These are phyloP conservation scores for Nasonia longicornis DNA, from an alignment of 1,140 invertebrate genomes.

Conservation along the genomic window DNA sequence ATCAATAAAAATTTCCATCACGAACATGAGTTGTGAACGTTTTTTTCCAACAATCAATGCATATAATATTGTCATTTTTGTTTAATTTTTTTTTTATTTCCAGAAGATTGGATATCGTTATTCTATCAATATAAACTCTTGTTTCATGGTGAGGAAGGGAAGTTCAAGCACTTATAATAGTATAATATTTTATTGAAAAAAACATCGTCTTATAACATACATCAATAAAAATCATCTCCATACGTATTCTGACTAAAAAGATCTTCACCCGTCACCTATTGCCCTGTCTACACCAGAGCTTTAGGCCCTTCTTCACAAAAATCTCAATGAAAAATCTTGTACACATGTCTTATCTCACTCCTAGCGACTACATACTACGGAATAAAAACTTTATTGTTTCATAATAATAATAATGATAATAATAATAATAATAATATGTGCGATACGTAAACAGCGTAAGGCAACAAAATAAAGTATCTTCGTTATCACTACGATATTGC, in stretches of 20 bases:
- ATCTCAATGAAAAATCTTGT: neutral
- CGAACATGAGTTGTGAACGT: neutral
- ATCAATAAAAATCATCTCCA: neutral
- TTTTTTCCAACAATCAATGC: no score
- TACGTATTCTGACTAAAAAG: neutral
- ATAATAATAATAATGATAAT: neutral
- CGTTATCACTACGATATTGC: conserved; percentile 7
- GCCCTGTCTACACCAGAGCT: no score
- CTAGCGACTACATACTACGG: neutral
- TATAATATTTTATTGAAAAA: neutral
- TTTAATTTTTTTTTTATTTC: no score
- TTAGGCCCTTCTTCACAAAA: neutral
- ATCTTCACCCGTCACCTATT: no score
- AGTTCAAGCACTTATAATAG: neutral
- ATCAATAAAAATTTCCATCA: neutral
- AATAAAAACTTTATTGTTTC: neutral
- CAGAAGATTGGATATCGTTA: no score
- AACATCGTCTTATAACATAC: neutral
- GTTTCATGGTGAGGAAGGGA: neutral
- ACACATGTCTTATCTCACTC: neutral
- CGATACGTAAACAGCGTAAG: neutral
- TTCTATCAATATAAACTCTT: no score
- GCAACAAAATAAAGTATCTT: neutral
- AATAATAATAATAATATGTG: no score
- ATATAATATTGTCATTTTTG: no score